Base-by-base conservation (phyloP, 2,797 vertebrate genomes). In the Salarias fasciatus region DNA sequence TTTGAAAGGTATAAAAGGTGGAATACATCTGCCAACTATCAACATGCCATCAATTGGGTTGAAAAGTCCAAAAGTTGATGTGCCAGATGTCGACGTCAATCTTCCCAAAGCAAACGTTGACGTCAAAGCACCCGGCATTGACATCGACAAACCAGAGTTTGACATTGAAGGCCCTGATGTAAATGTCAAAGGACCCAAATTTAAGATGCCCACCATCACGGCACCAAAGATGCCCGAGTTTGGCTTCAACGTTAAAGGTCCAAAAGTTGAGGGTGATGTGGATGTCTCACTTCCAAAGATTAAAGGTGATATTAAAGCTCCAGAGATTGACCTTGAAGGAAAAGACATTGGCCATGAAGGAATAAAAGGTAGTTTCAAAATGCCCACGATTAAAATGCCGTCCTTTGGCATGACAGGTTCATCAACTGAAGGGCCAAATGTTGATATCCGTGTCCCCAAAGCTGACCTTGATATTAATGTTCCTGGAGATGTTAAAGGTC, bases 351-450 rank as follows among this genome's bases (percentile, higher is more conserved):
- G 85, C 0, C 49, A 65, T 13, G 46, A 76, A 5, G 59, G 59
- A 0, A 3, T 45, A 0, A 53, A 48, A 8, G 43, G 13, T 8
- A 62, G 51, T 6, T 38, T 73, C 12, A 36, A 69, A 53, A 68
- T 72, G 49, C 76, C 76, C 0, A 77, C 69, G 35, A 15, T 74
- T 0, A 56, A 53, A 51, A 53, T 77, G 46, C 69, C 82, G 50
- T 53, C 57, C 18, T 4, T 80, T 8, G 43, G 35, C 1, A 5
- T 79, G 0, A 75, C 75, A 49, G 59, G 59, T 41, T 35, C 68
- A 13, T 73, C 76, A 5, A 0, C 73, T 0, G 75, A 68, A 1
- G 24, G 13, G 3, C 31, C 31, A 33, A 31, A 33, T 33, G 31
- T 33, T 33, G 69, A 59, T 18, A 45, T 79, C 53, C 33, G 65